Conservation (phyloP, 2,797 vertebrate species). For the Phoeniculus purpureus region DNA sequence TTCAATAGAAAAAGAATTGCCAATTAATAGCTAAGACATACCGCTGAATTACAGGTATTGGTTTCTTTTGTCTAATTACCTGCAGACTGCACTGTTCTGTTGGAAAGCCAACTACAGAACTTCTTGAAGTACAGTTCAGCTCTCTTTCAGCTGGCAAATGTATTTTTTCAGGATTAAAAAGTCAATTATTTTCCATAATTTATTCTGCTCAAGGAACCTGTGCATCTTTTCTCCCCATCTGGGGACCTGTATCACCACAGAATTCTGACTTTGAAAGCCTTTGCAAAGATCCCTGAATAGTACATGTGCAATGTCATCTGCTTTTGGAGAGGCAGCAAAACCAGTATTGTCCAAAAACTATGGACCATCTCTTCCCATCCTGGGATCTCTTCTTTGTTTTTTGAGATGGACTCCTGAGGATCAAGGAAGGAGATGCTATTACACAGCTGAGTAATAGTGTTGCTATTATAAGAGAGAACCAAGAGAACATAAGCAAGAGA, state of each 20-base stretch:
- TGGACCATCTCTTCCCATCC: neutral
- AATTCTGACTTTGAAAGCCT: neutral
- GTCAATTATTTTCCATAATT: neutral
- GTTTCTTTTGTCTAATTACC: conserved; percentile 42
- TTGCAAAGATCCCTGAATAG: neutral
- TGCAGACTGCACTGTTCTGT: neutral
- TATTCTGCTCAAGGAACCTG: neutral
- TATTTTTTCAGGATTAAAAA: neutral
- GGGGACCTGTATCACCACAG: neutral
- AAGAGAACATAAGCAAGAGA: neutral
- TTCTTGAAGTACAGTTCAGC: neutral
- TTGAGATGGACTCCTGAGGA: neutral
- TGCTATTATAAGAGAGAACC: neutral
- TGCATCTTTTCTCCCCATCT: neutral
- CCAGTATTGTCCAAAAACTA: neutral
- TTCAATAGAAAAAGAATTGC: conserved; percentile 27
- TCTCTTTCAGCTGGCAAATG: neutral
- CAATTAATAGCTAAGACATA: neutral
- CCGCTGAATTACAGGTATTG: conserved; percentile 7
- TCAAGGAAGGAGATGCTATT: neutral
- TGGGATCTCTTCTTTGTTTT: neutral
- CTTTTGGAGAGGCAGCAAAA: neutral
- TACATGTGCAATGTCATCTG: neutral
- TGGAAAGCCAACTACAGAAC: neutral
- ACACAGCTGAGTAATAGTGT: neutral